These are phyloP conservation scores for Peromyscus nudipes DNA, from an alignment of 2,797 vertebrate species.

Conservation along the genomic window DNA sequence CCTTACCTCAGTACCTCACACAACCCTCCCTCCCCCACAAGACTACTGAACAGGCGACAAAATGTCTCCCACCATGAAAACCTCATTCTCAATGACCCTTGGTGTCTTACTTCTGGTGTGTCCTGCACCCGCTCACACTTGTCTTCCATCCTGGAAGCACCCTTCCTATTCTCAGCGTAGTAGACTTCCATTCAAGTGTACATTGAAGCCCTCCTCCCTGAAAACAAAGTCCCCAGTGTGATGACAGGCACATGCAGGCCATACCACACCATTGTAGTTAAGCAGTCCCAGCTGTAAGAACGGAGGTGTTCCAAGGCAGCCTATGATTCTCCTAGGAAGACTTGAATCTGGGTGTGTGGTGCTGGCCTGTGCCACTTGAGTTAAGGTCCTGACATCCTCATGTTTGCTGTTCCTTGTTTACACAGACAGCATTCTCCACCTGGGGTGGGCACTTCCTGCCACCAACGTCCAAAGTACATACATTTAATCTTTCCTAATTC, in stretches of 20 bases:
- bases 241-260: fast-evolving
- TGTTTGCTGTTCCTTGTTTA: not conserved
- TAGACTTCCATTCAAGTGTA: too few species aligned
- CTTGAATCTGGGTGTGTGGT: not conserved
- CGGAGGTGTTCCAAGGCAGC: not conserved
- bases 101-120: not conserved
- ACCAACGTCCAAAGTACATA: not conserved
- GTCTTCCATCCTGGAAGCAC: not conserved
- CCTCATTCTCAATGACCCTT: not conserved
- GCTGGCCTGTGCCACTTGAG: not conserved
- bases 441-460: not conserved
- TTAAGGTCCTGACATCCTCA: not conserved
- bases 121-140: not conserved
- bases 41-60: not conserved
- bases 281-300: not conserved
- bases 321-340: fast-evolving
- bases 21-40: not conserved
- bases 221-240: not conserved
- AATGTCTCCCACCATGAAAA: fast-evolving
- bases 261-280: fast-evolving
- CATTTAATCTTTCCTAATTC: too few species aligned
- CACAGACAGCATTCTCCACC: too few species aligned
- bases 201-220: not conserved
- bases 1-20: fast-evolving
- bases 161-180: not conserved